Evolutionary conservation across 2,797 vertebrate species (phyloP), one percentile per base, ranked within the genome.

Genomic region (Synanceia verrucosa): DNA sequence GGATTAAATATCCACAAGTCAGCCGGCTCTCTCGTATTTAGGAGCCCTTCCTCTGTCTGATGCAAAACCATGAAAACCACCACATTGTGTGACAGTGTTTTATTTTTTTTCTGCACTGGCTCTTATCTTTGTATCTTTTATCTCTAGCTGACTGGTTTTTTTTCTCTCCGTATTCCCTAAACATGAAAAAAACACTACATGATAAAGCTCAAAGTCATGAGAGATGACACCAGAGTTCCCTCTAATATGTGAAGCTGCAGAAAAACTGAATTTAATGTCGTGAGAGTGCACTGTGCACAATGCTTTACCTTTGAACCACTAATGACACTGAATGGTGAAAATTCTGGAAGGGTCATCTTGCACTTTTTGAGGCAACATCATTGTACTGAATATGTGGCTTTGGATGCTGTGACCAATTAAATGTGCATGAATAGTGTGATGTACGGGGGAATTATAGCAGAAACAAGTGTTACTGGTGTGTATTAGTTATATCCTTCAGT

Each of bases 41-140:
- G 81, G 64, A 83, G 70, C 50, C 52, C 39, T 48, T 75, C 34
- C 55, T 65, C 58, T 51, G 78, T 78, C 91, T 92, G 89, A 91
- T 69, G 89, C 89, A 91, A 91, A 92, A 74, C 81, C 78, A 51
- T 89, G 89, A 92, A 93, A 90, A 86, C 78, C 86, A 86, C 73
- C 65, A 81, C 59, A 78, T 82, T 73, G 67, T 83, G 79, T 64
- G 65, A 86, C 81, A 64, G 2, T 11, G 28, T 16, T 56, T 47
- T 47, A 23, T 18, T 63, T 77, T 53, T 39, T 23, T 44, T 64
- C 28, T 39, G 28, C 57, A 18, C 39, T 4, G 29, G 34, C 65
- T 87, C 67, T 85, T 65, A 79, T 86, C 85, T 80, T 76, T 48
- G 5, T 37, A 83, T 85, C 84, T 86, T 88, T 88, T 76, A 89